These are phyloP conservation scores for Drosophila neonasuta DNA, from an alignment of 2,888 invertebrate species.

Conservation along the genomic window DNA sequence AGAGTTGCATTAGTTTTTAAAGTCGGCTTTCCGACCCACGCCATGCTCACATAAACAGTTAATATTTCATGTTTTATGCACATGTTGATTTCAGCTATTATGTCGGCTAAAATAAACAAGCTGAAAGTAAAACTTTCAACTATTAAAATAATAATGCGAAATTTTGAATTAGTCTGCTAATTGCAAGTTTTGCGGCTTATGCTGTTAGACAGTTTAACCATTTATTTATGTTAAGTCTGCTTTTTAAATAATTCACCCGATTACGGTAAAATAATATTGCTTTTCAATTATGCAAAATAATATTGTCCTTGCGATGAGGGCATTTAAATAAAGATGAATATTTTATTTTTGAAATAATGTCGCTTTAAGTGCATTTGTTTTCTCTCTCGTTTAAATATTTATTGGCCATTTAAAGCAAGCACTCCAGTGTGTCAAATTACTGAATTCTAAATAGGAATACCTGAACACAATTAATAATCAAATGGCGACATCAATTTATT, in stretches of 20 bases:
- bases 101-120: neutral
- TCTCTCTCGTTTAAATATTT: neutral
- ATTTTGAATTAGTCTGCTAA: neutral
- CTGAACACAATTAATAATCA: constrained; percentile 47
- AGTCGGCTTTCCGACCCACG: constrained; percentile 6
- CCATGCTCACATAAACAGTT: constrained; percentile 12
- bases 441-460: neutral
- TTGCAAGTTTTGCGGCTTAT: neutral
- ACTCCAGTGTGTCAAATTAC: neutral
- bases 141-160: neutral
- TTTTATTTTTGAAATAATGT: neutral
- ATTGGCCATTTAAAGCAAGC: neutral
- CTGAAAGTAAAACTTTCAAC: constrained; percentile 19
- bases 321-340: neutral
- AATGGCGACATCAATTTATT: constrained; percentile 62
- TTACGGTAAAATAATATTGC: neutral
- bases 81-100: constrained; percentile 1
- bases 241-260: constrained; percentile 1
- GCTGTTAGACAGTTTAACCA: neutral
- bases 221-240: neutral
- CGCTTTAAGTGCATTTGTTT: neutral
- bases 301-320: neutral
- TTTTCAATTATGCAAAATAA: constrained; percentile 3
- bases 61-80: constrained; percentile 5
- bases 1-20: constrained; percentile 44